Evolutionary conservation across 1,140 invertebrate genomes (phyloP).

Genomic region (Drosophila ananassae): DNA sequence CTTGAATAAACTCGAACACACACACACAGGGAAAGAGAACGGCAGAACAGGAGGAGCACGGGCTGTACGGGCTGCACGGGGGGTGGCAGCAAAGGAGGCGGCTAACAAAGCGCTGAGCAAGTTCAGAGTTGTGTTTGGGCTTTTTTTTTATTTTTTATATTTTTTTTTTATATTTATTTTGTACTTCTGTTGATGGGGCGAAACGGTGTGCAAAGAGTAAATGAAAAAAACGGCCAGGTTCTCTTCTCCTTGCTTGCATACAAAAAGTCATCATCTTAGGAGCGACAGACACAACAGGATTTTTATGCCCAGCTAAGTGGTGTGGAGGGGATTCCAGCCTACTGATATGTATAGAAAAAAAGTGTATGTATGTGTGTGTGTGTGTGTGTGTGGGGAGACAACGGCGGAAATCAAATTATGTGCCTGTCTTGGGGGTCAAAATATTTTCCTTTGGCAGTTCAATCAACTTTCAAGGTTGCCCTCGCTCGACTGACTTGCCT

Average conservation of each 20-base stretch:
- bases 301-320: conserved; percentile 44
- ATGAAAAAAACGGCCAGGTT: conserved; percentile 32
- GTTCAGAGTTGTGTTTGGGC: conserved; percentile 64
- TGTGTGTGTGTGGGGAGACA: conserved; percentile 10
- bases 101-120: conserved; percentile 72
- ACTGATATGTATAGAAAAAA: conserved; percentile 5
- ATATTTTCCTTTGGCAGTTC: conserved; percentile 68
- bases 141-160: conserved; percentile 27
- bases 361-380: neutral
- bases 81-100: conserved; percentile 1
- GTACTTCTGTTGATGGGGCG: conserved; percentile 44
- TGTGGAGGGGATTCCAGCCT: conserved; percentile 16
- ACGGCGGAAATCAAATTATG: conserved; percentile 68
- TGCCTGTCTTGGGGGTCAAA: conserved; percentile 64
- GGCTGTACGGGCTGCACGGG: neutral
- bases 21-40: conserved; percentile 8
- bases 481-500: neutral
- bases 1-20: conserved; percentile 11
- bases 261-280: conserved; percentile 41
- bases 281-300: conserved; percentile 64
- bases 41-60: neutral
- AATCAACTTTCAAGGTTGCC: conserved; percentile 77
- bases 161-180: conserved; percentile 29
- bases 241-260: conserved; percentile 31
- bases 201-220: conserved; percentile 62